Percentiles rank a stretch among this genome's conserved stretches.
Conservation (phyloP, 2,797 vertebrate species). For the Enoplosus armatus region DNA sequence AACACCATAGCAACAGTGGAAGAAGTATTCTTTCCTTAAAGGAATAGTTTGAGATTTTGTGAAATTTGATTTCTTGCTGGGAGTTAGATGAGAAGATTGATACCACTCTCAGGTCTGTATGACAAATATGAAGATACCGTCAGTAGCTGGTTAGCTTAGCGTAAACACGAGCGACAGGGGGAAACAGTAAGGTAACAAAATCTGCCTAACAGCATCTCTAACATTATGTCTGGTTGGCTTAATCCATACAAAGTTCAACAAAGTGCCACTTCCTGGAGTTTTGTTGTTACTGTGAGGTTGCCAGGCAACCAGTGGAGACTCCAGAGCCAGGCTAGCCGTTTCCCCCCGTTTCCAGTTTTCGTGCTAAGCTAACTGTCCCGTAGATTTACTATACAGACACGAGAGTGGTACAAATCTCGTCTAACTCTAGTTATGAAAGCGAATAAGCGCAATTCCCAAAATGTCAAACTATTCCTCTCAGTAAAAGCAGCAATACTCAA, state of each 20-base stretch:
- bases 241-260: neutral
- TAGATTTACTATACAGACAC: neutral
- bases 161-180: neutral
- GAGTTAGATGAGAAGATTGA: neutral
- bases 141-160: neutral
- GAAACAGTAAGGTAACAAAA: neutral
- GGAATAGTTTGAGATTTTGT: neutral
- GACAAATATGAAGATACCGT: neutral
- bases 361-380: neutral
- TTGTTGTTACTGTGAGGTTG: neutral
- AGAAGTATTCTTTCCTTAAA: too few species aligned
- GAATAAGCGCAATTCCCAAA: neutral
- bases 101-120: neutral
- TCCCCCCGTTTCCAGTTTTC: neutral
- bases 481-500: neutral
- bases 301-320: neutral
- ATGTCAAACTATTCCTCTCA: neutral
- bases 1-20: neutral
- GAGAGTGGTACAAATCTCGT: neutral
- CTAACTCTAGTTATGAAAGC: neutral
- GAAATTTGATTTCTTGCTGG: neutral
- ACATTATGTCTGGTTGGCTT: neutral
- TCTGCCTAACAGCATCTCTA: neutral
- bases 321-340: neutral
- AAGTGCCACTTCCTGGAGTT: neutral